Percentiles rank a stretch among this genome's conserved stretches.
Evolutionary conservation across 2,888 invertebrate species (phyloP).

Genomic region (Dryocosmus kuriphilus): DNA sequence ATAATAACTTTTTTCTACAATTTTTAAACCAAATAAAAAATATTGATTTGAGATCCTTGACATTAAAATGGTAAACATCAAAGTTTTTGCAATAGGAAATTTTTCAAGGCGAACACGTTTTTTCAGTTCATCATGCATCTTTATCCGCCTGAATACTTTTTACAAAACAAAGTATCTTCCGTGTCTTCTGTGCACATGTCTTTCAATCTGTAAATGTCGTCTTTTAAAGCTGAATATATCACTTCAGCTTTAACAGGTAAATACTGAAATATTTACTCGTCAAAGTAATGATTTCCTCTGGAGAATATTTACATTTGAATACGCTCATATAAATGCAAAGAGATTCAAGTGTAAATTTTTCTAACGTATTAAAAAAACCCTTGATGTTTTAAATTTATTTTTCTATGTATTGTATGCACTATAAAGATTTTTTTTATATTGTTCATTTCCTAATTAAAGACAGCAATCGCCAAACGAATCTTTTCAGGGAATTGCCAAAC

Average conservation of each 20-base stretch:
- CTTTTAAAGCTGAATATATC: neutral
- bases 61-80: neutral
- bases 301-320: too few species aligned
- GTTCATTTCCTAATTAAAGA: neutral
- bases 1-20: neutral
- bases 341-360: too few species aligned
- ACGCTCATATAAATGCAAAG: too few species aligned
- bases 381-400: too few species aligned
- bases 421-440: neutral
- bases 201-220: neutral
- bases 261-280: neutral
- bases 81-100: neutral
- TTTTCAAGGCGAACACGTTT: conserved; percentile 15
- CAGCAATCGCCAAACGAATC: neutral
- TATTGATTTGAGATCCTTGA: neutral
- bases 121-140: neutral
- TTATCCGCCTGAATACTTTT: neutral
- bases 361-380: too few species aligned
- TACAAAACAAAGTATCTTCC: neutral
- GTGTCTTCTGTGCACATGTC: neutral
- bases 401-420: too few species aligned
- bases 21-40: neutral
- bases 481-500: conserved; percentile 2
- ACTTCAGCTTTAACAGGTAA: neutral
- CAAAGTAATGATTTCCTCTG: neutral